Evolutionary conservation across 2,888 invertebrate species (phyloP).

Genomic region (Tenthredo amoena): DNA sequence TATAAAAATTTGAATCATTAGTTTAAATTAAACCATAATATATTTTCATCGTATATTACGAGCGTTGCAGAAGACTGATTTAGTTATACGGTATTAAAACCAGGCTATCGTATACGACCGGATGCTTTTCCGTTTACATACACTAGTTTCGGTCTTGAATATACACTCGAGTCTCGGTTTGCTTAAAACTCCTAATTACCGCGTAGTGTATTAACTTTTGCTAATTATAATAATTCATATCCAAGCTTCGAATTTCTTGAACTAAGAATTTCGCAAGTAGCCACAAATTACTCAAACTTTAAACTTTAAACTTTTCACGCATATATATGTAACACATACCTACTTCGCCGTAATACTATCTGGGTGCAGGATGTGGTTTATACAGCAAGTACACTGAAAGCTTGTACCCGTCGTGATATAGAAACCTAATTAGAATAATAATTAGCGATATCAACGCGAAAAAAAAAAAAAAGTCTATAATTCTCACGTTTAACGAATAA

Average conservation of each 20-base stretch:
- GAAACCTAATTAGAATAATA: too few relatives aligned
- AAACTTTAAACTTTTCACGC: neutral
- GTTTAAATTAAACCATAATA: neutral
- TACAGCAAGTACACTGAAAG: too few relatives aligned
- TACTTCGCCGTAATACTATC: neutral
- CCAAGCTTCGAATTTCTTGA: neutral
- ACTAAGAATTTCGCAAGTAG: neutral
- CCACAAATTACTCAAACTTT: slow-evolving; percentile 11
- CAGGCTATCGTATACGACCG: neutral
- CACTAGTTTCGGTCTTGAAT: neutral
- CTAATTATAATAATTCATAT: slow-evolving; percentile 34
- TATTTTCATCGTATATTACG: too few relatives aligned
- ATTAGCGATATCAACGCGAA: too few relatives aligned
- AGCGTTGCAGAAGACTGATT: neutral
- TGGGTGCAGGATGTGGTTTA: neutral
- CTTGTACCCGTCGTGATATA: too few relatives aligned
- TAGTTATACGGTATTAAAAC: neutral
- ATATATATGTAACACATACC: too few relatives aligned
- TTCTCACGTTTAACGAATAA: too few relatives aligned
- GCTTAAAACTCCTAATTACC: slow-evolving; percentile 22
- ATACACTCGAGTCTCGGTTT: neutral
- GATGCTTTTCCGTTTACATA: neutral
- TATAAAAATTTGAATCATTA: neutral
- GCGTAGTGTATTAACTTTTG: neutral
- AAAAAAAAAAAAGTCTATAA: too few relatives aligned